Evolutionary conservation across 37 sponge, comb jelly and placozoan species (phyloP).

Genomic region (Chondrosia reniformis): DNA sequence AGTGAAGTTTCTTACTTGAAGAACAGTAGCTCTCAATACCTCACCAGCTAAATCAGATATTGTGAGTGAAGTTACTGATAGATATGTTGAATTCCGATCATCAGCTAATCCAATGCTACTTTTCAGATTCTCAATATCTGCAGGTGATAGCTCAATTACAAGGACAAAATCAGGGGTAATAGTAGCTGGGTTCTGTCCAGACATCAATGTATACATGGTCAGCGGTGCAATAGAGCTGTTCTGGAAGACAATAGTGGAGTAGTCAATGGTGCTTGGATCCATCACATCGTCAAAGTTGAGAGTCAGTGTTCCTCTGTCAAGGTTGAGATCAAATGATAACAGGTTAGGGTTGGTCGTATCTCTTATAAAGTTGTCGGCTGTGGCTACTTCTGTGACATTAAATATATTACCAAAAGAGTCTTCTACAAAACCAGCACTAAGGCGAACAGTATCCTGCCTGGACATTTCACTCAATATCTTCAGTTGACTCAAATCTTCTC

Average conservation of each 20-base stretch:
- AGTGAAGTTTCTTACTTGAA: constrained; percentile 54
- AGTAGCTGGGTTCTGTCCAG: constrained; percentile 38
- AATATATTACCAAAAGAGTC: constrained; percentile 58
- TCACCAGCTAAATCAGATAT: constrained; percentile 68
- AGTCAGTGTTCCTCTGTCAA: constrained; percentile 52
- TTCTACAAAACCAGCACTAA: constrained; percentile 46
- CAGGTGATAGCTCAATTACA: constrained; percentile 24
- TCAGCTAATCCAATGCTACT: constrained; percentile 55
- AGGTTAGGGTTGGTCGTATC: constrained; percentile 73
- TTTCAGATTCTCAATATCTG: constrained; percentile 55
- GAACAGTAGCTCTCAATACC: constrained; percentile 38
- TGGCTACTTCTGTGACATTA: not conserved
- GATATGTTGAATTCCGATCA: constrained; percentile 64
- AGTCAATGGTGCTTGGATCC: constrained; percentile 46
- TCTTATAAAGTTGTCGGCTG: constrained; percentile 17
- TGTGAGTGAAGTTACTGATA: constrained; percentile 45
- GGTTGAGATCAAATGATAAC: constrained; percentile 60
- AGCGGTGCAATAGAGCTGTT: constrained; percentile 30
- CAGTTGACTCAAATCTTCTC: constrained; percentile 53
- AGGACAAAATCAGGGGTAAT: constrained; percentile 22
- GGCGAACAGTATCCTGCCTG: constrained; percentile 35
- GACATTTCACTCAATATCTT: constrained; percentile 46
- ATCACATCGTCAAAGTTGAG: constrained; percentile 90
- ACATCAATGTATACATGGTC: constrained; percentile 26
- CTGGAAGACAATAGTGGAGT: constrained; percentile 51